phyloP scores from a whole-genome alignment of 2,113 vertebrate species.

The Natator depressus region DNA sequence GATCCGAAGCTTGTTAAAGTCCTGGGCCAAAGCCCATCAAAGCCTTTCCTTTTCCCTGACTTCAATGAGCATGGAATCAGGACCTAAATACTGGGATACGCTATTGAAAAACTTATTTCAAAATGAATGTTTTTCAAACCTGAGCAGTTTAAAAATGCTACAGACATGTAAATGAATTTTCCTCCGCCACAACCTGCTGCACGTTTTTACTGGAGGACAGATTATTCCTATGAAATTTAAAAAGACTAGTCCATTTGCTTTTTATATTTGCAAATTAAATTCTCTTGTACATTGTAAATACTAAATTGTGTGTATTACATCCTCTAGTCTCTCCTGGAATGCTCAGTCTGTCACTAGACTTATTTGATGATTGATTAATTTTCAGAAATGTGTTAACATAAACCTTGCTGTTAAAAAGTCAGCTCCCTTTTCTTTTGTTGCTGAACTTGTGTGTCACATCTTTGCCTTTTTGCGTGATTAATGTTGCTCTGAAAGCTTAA shows the following conservation, averaged over 20 bases:
- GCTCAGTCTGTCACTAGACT: constrained; percentile 41
- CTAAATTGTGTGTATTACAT: background rate
- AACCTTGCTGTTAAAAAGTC: constrained; percentile 34
- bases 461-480: constrained; percentile 65
- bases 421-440: constrained; percentile 25
- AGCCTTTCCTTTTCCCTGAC: background rate
- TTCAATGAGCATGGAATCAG: background rate
- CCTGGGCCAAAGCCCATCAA: background rate
- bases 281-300: background rate
- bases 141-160: background rate
- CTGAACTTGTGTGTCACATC: background rate
- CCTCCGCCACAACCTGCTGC: background rate
- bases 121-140: background rate
- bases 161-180: background rate
- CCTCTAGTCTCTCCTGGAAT: constrained; percentile 8
- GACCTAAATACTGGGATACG: accelerated
- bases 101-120: background rate
- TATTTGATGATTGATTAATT: constrained; percentile 67
- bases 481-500: constrained; percentile 52
- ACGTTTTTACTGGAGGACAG: background rate
- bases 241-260: background rate
- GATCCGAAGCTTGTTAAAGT: background rate
- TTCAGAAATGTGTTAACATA: constrained; percentile 58
- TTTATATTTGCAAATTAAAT: constrained; percentile 10
- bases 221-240: background rate